Percentiles rank a stretch among this genome's conserved stretches.
These are phyloP conservation scores for Epinotia nisella DNA, from an alignment of 2,888 invertebrate genomes.

Conservation along the genomic window DNA sequence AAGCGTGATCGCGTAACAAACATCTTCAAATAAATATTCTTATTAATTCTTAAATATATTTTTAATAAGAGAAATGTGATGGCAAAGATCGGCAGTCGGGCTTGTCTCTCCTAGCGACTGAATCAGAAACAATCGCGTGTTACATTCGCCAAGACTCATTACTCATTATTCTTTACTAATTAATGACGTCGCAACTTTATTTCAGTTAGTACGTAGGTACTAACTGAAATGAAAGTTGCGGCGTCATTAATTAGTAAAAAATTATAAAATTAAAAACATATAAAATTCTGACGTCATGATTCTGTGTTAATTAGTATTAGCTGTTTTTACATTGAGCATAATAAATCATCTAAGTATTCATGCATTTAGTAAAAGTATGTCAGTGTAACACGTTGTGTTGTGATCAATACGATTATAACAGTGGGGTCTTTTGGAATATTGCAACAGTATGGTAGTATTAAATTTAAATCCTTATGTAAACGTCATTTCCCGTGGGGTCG, in stretches of 20 bases:
- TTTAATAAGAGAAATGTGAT: not conserved
- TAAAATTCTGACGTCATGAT: too few species aligned
- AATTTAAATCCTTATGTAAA: constrained; percentile 7
- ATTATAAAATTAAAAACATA: too few species aligned
- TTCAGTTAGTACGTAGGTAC: not conserved
- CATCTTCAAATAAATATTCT: too few species aligned
- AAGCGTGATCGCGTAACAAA: too few species aligned
- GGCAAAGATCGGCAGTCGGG: not conserved
- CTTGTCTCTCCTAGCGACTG: not conserved
- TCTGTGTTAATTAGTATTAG: too few species aligned
- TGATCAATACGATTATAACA: constrained; percentile 2
- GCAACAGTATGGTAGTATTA: not conserved
- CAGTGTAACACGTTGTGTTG: not conserved
- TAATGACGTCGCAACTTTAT: not conserved
- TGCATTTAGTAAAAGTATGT: constrained; percentile 1
- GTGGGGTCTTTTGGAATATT: not conserved
- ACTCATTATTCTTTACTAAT: too few species aligned
- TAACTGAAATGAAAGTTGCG: too few species aligned
- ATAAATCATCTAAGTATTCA: not conserved
- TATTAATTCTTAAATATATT: too few species aligned
- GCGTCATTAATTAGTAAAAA: too few species aligned
- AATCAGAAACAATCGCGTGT: too few species aligned
- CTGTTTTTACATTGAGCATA: not conserved
- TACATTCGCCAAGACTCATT: not conserved
- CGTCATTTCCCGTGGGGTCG: constrained; percentile 19